Evolutionary conservation across 2,113 vertebrate genomes (phyloP).

Genomic region (Corydoras sp.): DNA sequence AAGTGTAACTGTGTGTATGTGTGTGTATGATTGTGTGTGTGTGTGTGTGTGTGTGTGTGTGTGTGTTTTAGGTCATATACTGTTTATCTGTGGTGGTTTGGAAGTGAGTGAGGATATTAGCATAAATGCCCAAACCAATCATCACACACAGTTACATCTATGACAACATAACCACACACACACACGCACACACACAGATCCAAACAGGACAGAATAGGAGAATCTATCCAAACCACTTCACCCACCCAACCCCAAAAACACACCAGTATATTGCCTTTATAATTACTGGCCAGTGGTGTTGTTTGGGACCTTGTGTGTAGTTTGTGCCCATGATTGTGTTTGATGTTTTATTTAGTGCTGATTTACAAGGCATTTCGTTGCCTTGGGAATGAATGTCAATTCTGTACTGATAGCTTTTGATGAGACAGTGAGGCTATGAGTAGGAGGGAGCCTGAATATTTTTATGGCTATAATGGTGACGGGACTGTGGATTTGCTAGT

Average conservation of each 20-base stretch:
- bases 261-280: conserved; percentile 5
- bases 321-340: conserved; percentile 18
- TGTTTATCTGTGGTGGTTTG: conserved; percentile 24
- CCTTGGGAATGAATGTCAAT: conserved; percentile 31
- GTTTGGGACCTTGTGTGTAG: conserved; percentile 17
- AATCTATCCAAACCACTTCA: background rate
- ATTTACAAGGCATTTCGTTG: conserved; percentile 36
- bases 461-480: conserved; percentile 33
- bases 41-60: conserved; percentile 3
- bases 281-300: conserved; percentile 29
- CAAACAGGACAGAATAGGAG: background rate
- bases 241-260: background rate
- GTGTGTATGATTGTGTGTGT: background rate
- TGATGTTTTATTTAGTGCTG: conserved; percentile 40
- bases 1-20: conserved; percentile 10
- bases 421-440: conserved; percentile 28
- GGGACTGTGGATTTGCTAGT: conserved; percentile 18
- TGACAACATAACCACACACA: background rate
- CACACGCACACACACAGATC: conserved; percentile 10
- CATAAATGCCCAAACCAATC: conserved; percentile 31
- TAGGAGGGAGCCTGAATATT: conserved; percentile 35
- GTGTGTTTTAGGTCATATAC: conserved; percentile 8
- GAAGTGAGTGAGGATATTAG: conserved; percentile 22
- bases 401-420: conserved; percentile 39
- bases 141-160: conserved; percentile 26